phyloP scores from a whole-genome alignment of 92 coral and sea anemone species.

The Parazoanthus swiftii region DNA sequence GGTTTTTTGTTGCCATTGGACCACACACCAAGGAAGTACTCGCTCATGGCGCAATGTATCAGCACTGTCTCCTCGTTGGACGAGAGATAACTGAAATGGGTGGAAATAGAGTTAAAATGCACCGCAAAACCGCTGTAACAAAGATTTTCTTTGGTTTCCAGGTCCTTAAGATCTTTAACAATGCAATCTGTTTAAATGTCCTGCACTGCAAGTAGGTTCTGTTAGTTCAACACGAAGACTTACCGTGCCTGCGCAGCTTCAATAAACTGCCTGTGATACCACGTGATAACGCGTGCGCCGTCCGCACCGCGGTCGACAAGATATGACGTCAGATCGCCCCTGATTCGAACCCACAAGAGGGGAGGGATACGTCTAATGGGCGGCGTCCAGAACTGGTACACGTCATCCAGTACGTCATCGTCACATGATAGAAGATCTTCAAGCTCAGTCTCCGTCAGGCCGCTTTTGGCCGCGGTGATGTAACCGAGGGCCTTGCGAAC shows the following conservation, averaged over 20 bases:
- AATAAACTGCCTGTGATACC: conserved; percentile 81
- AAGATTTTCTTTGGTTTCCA: no score
- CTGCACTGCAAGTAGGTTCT: no score
- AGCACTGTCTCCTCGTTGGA: conserved; percentile 40
- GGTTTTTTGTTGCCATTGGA: conserved; percentile 70
- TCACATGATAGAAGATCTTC: conserved; percentile 74
- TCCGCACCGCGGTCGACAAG: conserved; percentile 80
- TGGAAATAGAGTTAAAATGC: background rate
- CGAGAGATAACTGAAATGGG: conserved; percentile 49
- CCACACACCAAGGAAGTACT: conserved; percentile 68
- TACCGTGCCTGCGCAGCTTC: conserved; percentile 75
- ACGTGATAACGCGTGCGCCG: conserved; percentile 71
- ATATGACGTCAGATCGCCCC: conserved; percentile 65
- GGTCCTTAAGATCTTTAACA: no score
- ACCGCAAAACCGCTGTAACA: no score
- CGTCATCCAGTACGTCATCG: conserved; percentile 69
- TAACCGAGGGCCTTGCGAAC: conserved; percentile 67
- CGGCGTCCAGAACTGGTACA: conserved; percentile 78
- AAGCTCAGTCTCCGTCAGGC: conserved; percentile 69
- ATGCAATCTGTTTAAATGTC: no score
- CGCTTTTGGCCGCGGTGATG: conserved; percentile 76
- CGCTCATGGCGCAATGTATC: conserved; percentile 57
- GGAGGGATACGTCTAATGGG: conserved; percentile 72
- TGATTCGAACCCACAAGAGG: conserved; percentile 66
- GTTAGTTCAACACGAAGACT: background rate